phyloP scores from a whole-genome alignment of 2,888 invertebrate species.

The Caenorhabditis sinica region DNA sequence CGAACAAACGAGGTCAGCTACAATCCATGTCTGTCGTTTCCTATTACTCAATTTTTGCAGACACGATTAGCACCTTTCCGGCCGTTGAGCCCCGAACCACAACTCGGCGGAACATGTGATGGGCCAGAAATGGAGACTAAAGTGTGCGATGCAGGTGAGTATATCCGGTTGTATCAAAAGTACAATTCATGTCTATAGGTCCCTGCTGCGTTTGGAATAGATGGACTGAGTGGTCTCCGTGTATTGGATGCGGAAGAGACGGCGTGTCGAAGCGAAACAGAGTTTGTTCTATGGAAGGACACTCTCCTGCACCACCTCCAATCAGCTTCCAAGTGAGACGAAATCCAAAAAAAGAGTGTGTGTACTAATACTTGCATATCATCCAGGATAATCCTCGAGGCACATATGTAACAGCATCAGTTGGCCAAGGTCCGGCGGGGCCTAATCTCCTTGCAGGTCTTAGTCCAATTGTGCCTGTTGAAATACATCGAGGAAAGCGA shows the following conservation, averaged over 20 bases:
- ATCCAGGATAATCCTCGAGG: constrained; percentile 57
- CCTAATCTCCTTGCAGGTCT: constrained; percentile 61
- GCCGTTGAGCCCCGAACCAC: constrained; percentile 46
- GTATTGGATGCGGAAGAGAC: constrained; percentile 71
- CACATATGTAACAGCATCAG: constrained; percentile 52
- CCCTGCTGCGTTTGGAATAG: constrained; percentile 73
- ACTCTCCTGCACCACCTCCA: constrained; percentile 58
- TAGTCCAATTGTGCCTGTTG: constrained; percentile 70
- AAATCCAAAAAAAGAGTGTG: constrained; percentile 17
- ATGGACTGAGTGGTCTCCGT: constrained; percentile 76
- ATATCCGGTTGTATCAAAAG: neutral
- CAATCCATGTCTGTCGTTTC: neutral
- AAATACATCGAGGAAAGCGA: constrained; percentile 70
- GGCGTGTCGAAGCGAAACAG: constrained; percentile 67
- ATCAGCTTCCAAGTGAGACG: constrained; percentile 63
- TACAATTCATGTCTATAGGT: constrained; percentile 55
- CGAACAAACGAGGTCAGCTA: constrained; percentile 54
- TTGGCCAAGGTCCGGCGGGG: constrained; percentile 4
- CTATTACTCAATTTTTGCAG: constrained; percentile 19
- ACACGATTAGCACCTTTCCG: constrained; percentile 58
- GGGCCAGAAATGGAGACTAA: constrained; percentile 73
- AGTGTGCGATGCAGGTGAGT: constrained; percentile 74
- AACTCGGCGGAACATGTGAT: constrained; percentile 71
- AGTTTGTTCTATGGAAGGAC: constrained; percentile 59
- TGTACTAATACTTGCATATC: neutral